A percentile compares a stretch with the other conserved stretches of the same genome.
These are phyloP conservation scores for Sminthopsis crassicaudata DNA, from an alignment of 2,113 vertebrate species.

Conservation along the genomic window DNA sequence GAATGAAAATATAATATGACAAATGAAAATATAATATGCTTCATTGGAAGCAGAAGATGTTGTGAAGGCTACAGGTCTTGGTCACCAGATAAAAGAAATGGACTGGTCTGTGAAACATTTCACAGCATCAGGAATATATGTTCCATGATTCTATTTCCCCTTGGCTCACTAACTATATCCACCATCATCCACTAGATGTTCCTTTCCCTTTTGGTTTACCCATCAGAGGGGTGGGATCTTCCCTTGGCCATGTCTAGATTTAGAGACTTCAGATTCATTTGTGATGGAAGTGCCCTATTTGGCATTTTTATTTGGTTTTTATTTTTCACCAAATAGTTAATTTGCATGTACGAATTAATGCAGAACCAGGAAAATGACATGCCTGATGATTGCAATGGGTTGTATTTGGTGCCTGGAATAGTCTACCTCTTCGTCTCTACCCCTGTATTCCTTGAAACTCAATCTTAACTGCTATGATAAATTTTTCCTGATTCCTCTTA, in stretches of 20 bases:
- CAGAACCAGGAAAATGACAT: too few relatives aligned
- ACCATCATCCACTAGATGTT: accelerated
- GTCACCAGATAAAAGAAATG: background rate
- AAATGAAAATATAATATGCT: background rate
- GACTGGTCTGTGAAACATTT: background rate
- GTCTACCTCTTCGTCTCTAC: background rate
- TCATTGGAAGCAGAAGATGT: background rate
- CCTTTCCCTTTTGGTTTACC: background rate
- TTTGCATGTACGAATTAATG: background rate
- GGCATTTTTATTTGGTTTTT: background rate
- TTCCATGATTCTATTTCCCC: background rate
- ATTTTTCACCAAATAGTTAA: background rate
- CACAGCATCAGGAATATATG: background rate
- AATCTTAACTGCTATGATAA: background rate
- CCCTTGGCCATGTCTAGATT: background rate
- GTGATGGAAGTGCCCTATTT: background rate
- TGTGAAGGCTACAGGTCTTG: background rate
- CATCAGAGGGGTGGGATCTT: background rate
- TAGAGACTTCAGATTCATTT: background rate
- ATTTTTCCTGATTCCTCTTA: background rate
- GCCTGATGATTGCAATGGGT: background rate
- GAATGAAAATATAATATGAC: background rate
- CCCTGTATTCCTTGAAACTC: background rate
- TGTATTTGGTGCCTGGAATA: too few relatives aligned
- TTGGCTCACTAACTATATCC: background rate